Conservation (phyloP, 2,888 invertebrate genomes). For the Brachyptera risi region DNA sequence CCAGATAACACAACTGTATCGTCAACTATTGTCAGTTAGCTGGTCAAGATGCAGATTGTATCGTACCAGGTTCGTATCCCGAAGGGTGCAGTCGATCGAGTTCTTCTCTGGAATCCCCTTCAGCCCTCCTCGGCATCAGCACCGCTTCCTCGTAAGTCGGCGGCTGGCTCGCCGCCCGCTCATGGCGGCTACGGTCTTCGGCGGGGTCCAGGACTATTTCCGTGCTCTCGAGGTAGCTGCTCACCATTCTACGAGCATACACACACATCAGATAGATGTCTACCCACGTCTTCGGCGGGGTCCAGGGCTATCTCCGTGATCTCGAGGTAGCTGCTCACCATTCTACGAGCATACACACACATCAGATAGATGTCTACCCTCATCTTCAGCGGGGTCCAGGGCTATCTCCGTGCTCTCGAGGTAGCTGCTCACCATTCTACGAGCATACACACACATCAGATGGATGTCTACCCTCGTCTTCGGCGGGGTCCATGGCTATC, state of each 20-base stretch:
- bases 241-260: neutral
- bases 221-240: neutral
- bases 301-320: neutral
- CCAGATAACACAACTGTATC: neutral
- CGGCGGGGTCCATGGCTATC: neutral
- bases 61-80: neutral
- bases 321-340: neutral
- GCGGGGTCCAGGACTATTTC: too few species aligned
- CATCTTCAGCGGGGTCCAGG: too few species aligned
- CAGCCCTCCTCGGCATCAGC: constrained; percentile 7
- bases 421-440: neutral
- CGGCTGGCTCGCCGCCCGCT: constrained; percentile 18
- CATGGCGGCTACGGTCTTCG: too few species aligned
- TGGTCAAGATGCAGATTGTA: neutral
- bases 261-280: too few species aligned
- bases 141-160: constrained; percentile 27
- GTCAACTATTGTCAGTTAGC: neutral
- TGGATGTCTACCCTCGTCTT: too few species aligned
- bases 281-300: too few species aligned
- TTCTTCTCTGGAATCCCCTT: neutral
- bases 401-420: neutral
- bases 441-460: too few species aligned
- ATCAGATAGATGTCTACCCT: too few species aligned
- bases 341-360: neutral
- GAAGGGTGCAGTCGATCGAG: neutral